Base-by-base conservation (phyloP, 2,113 vertebrate genomes). In the Tyto alba region DNA sequence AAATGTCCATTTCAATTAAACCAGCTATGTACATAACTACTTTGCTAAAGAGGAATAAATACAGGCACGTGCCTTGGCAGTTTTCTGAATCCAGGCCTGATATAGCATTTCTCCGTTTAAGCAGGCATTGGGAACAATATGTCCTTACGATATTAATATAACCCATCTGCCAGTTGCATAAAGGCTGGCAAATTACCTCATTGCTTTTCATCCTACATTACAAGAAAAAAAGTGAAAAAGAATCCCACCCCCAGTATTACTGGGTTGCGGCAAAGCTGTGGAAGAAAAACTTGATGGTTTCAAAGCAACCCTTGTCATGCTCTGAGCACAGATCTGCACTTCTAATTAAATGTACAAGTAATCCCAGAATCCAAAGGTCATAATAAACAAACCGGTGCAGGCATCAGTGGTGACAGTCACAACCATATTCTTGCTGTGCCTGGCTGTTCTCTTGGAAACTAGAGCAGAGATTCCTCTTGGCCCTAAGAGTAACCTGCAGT, bases 81-180 rank as follows among this genome's bases (percentile, higher is more conserved):
- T 81, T 71, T 69, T 27, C 62, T 92, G 86, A 89, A 92, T 92
- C 48, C 41, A 85, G 66, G 66, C 89, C 89, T 75, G 59, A 92
- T 95, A 89, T 85, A 95, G 66, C 59, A 87, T 78, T 96, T 92
- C 62, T 91, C 21, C 55, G 85, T 95, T 93, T 78, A 85, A 82
- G 21, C 69, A 90, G 41, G 48, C 86, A 91, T 59, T 69, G 69
- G 86, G 73, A 95, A 95, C 94, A 96, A 96, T 96, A 96, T 95
- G 96, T 95, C 96, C 92, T 93, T 89, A 94, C 87, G 95, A 85
- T 96, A 96, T 96, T 96, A 96, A 95, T 96, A 96, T 95, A 96
- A 93, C 41, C 94, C 95, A 95, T 96, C 94, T 95, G 96, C 90
- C 90, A 95, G 83, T 96, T 96, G 95, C 92, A 96, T 94, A 90